These are phyloP conservation scores for Plagodis pulveraria DNA, from an alignment of 2,888 invertebrate species.

Conservation along the genomic window DNA sequence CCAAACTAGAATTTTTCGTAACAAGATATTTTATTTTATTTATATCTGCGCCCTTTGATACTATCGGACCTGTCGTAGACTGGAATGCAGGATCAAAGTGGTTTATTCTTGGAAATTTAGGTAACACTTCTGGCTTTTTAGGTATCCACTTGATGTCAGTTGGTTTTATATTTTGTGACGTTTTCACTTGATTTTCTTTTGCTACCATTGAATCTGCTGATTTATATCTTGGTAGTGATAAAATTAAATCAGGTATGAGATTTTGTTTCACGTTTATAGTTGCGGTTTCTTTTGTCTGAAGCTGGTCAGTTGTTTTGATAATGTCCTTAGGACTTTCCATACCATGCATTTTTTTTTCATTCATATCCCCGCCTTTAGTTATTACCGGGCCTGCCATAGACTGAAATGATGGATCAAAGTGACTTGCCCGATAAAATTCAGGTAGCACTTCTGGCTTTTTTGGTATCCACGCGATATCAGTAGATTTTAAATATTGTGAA, in stretches of 20 bases:
- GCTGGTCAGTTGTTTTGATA: background rate
- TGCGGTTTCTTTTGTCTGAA: background rate
- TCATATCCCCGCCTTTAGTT: background rate
- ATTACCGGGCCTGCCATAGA: too few relatives aligned
- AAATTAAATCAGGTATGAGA: too few relatives aligned
- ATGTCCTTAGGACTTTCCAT: background rate
- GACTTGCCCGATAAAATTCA: background rate
- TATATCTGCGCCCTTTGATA: background rate
- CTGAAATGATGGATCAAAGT: too few relatives aligned
- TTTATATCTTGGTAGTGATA: too few relatives aligned
- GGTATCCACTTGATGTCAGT: background rate
- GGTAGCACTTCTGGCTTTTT: background rate
- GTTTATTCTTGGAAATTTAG: background rate
- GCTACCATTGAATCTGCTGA: too few relatives aligned
- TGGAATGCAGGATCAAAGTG: too few relatives aligned
- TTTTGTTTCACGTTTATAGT: too few relatives aligned
- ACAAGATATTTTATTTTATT: background rate
- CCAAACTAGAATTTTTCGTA: background rate
- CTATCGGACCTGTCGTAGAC: too few relatives aligned
- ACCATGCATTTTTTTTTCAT: background rate
- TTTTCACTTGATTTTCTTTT: background rate
- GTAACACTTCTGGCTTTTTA: background rate
- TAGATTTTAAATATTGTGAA: background rate
- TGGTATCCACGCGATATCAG: background rate
- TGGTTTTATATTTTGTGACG: background rate